Conservation (phyloP, 2,797 vertebrate species). For the Mormyrus proboscirostris region DNA sequence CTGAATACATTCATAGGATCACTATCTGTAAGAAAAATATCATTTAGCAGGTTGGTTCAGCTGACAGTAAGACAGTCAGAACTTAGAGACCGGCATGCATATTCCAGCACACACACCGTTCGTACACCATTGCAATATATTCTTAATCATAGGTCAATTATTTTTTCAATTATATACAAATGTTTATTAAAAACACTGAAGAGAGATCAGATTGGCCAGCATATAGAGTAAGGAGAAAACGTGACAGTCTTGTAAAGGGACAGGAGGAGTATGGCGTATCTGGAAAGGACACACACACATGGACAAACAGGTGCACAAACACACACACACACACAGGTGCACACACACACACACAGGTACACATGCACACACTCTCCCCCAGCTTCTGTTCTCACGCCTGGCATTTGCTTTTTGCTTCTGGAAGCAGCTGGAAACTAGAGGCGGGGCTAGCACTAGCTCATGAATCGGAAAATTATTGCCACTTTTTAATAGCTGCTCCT, state of each 20-base stretch:
- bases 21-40: background rate
- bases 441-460: constrained; percentile 18
- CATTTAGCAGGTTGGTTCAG: background rate
- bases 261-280: background rate
- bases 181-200: background rate
- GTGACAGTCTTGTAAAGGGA: background rate
- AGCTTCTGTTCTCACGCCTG: background rate
- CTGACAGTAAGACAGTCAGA: background rate
- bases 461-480: constrained; percentile 31
- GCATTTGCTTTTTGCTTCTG: constrained; percentile 7
- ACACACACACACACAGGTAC: background rate
- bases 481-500: constrained; percentile 31
- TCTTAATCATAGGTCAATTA: background rate
- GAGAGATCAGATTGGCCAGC: background rate
- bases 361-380: background rate
- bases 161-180: background rate
- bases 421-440: constrained; percentile 32
- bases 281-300: background rate
- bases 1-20: background rate
- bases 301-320: background rate
- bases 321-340: background rate
- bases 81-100: background rate
- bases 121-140: background rate
- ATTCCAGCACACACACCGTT: background rate
- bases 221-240: background rate